phyloP scores from a whole-genome alignment of 2,797 vertebrate species.

The Peromyscus melanophrys region DNA sequence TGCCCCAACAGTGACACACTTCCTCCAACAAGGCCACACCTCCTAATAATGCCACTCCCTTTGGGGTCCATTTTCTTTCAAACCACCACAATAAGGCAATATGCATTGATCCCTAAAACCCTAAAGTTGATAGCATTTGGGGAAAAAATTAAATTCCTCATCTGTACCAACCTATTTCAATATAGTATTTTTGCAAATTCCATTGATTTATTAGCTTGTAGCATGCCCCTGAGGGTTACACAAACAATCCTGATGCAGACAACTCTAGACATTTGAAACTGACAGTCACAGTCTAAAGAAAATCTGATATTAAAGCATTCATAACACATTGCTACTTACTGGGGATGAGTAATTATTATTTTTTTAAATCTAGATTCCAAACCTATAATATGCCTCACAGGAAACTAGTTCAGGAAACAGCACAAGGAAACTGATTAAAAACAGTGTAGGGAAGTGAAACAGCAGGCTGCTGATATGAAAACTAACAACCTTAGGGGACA shows the following conservation, averaged over 20 bases:
- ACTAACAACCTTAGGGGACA: slow-evolving; percentile 52
- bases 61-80: neutral
- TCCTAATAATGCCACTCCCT: neutral
- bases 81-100: neutral
- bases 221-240: slow-evolving; percentile 14
- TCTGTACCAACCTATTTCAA: neutral
- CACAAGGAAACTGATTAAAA: slow-evolving; percentile 54
- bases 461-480: neutral
- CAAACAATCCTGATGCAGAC: slow-evolving; percentile 45
- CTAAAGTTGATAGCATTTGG: slow-evolving; percentile 41
- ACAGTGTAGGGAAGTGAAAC: slow-evolving; percentile 49
- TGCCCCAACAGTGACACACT: neutral
- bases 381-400: slow-evolving; percentile 50
- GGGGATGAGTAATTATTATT: slow-evolving; percentile 57
- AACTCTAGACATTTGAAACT: slow-evolving; percentile 58
- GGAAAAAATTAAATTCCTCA: slow-evolving; percentile 47
- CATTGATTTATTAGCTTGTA: slow-evolving; percentile 41
- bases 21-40: neutral
- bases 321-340: slow-evolving; percentile 45
- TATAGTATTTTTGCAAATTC: slow-evolving; percentile 40
- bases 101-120: neutral
- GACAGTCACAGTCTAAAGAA: slow-evolving; percentile 55
- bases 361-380: slow-evolving; percentile 67
- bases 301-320: slow-evolving; percentile 55
- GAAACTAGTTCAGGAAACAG: slow-evolving; percentile 62